Evolutionary conservation across 2,797 vertebrate species (phyloP).

Genomic region (Bradypodion pumilum): DNA sequence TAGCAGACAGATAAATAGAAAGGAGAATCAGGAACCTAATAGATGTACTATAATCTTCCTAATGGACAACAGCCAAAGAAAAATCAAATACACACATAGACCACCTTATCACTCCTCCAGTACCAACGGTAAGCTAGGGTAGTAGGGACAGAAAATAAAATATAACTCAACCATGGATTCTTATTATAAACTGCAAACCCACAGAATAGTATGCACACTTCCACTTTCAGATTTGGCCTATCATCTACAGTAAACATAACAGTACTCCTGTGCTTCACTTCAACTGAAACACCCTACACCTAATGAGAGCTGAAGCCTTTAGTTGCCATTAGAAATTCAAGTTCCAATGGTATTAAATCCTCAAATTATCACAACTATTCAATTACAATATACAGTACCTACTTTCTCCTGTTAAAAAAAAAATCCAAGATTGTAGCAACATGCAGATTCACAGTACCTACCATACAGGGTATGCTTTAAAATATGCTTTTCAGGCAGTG

Average conservation of each 20-base stretch:
- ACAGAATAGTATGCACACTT: background rate
- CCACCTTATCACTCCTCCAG: background rate
- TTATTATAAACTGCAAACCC: background rate
- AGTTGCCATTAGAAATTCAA: background rate
- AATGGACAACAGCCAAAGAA: background rate
- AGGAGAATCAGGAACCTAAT: background rate
- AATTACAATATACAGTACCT: background rate
- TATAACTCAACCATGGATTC: background rate
- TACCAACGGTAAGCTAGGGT: background rate
- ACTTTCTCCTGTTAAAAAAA: no score
- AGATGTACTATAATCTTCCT: background rate
- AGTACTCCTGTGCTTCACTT: no score
- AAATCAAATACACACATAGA: background rate
- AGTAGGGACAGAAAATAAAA: background rate
- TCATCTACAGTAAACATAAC: background rate
- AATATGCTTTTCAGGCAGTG: no score
- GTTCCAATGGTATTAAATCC: background rate
- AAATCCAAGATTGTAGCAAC: background rate
- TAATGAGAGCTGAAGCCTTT: background rate
- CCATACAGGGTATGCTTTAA: background rate
- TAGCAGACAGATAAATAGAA: slow-evolving; percentile 1
- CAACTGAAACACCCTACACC: background rate
- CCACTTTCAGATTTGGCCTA: no score
- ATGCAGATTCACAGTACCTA: background rate
- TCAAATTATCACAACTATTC: background rate